These are phyloP conservation scores for Procambarus clarkii DNA, from an alignment of 1,140 invertebrate genomes.

Conservation along the genomic window DNA sequence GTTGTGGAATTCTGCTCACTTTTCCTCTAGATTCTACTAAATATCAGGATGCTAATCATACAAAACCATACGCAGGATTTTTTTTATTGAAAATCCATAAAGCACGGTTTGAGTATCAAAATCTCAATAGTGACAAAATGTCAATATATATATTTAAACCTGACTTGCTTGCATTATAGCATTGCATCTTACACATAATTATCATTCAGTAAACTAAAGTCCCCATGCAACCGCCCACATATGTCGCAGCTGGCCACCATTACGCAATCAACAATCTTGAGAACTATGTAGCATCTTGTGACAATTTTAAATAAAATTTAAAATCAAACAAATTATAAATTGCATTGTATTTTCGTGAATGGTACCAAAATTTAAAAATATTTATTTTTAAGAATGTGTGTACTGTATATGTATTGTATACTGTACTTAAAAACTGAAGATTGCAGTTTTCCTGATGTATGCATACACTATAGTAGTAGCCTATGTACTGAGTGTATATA, in stretches of 20 bases:
- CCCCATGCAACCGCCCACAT: slow-evolving; percentile 29
- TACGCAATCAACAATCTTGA: background rate
- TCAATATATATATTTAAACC: slow-evolving; percentile 28
- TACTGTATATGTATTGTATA: background rate
- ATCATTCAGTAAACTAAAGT: slow-evolving; percentile 35
- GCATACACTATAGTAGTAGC: background rate
- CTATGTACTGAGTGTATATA: too few relatives aligned
- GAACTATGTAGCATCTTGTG: background rate
- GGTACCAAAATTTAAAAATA: background rate
- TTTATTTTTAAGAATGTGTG: background rate
- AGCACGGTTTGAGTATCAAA: slow-evolving; percentile 42
- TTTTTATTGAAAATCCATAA: slow-evolving; percentile 46
- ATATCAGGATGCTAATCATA: too few relatives aligned
- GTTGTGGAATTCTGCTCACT: too few relatives aligned
- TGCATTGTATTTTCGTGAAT: too few relatives aligned
- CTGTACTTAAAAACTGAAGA: background rate
- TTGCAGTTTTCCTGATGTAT: background rate
- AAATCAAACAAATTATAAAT: background rate
- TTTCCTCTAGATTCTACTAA: too few relatives aligned
- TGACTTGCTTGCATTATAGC: slow-evolving; percentile 11
- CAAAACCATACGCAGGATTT: background rate
- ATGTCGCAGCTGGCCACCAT: background rate
- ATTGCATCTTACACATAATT: slow-evolving; percentile 25
- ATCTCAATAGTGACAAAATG: slow-evolving; percentile 25
- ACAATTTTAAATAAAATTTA: background rate